Conservation (phyloP, 1,140 invertebrate genomes). For the Dufourea novaeangliae region DNA sequence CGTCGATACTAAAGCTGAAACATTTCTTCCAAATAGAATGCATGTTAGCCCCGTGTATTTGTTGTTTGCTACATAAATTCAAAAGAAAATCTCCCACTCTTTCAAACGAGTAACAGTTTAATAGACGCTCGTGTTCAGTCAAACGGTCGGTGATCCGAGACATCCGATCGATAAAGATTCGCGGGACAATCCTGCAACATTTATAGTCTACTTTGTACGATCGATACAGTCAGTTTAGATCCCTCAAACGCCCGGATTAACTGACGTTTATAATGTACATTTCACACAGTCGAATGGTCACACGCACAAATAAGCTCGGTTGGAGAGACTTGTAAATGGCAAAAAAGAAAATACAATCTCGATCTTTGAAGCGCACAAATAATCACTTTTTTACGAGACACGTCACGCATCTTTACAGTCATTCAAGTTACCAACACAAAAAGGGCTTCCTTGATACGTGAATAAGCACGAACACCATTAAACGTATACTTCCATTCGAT, state of each 20-base stretch:
- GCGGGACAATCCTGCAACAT: not conserved
- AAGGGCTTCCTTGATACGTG: not conserved
- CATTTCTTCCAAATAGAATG: not conserved
- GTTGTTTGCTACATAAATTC: not conserved
- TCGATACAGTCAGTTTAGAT: not conserved
- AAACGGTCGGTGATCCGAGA: not conserved
- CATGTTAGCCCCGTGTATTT: not conserved
- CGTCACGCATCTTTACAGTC: not conserved
- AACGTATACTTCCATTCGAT: not conserved
- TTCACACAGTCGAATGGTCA: not conserved
- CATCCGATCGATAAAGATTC: not conserved
- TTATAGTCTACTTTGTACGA: not conserved
- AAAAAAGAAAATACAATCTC: too few relatives aligned
- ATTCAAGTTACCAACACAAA: conserved; percentile 8
- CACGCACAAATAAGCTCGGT: too few relatives aligned
- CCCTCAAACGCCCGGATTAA: not conserved
- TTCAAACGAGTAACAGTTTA: too few relatives aligned
- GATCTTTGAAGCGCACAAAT: too few relatives aligned
- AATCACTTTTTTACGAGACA: too few relatives aligned
- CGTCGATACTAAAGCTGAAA: conserved; percentile 54
- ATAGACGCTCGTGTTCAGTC: too few relatives aligned
- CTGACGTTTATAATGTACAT: too few relatives aligned
- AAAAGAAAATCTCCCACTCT: not conserved
- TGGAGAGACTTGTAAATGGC: too few relatives aligned
- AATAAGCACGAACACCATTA: not conserved